These are phyloP conservation scores for Zaprionus lineosus DNA, from an alignment of 2,888 invertebrate species.

Conservation along the genomic window DNA sequence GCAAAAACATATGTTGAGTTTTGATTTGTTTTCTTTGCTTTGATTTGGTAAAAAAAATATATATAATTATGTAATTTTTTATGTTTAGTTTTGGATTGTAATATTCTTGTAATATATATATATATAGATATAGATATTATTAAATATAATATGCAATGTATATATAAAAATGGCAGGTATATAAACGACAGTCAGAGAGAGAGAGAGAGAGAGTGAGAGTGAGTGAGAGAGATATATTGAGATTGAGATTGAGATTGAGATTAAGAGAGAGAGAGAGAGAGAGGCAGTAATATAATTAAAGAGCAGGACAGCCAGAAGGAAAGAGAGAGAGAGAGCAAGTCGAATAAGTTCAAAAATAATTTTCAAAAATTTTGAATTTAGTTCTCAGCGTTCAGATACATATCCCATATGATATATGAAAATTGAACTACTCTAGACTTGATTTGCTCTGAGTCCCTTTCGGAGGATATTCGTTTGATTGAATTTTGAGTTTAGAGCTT, in stretches of 20 bases:
- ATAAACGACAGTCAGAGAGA: slow-evolving; percentile 43
- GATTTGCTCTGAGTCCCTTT: background rate
- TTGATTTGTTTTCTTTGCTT: slow-evolving; percentile 65
- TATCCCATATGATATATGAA: no score
- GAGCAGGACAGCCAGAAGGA: slow-evolving; percentile 3
- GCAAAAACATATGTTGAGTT: slow-evolving; percentile 81
- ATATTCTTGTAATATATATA: slow-evolving; percentile 23
- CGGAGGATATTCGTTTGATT: background rate
- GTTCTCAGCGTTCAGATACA: no score
- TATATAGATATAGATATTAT: slow-evolving; percentile 15
- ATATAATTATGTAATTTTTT: slow-evolving; percentile 15
- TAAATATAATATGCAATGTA: slow-evolving; percentile 58
- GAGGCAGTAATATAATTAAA: slow-evolving; percentile 41
- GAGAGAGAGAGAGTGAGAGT: slow-evolving; percentile 22
- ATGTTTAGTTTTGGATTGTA: slow-evolving; percentile 31
- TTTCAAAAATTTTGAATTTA: no score
- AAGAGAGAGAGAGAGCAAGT: background rate
- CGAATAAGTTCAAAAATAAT: no score
- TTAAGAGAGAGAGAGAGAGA: slow-evolving; percentile 33
- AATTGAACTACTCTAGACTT: no score
- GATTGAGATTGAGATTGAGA: slow-evolving; percentile 13
- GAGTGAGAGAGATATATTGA: slow-evolving; percentile 5
- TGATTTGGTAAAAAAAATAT: slow-evolving; percentile 28
- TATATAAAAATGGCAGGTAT: slow-evolving; percentile 59
- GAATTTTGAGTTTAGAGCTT: background rate